A percentile compares a stretch with the other conserved stretches of the same genome.
These are phyloP conservation scores for Setipinna tenuifilis DNA, from an alignment of 2,797 vertebrate genomes.

Conservation along the genomic window DNA sequence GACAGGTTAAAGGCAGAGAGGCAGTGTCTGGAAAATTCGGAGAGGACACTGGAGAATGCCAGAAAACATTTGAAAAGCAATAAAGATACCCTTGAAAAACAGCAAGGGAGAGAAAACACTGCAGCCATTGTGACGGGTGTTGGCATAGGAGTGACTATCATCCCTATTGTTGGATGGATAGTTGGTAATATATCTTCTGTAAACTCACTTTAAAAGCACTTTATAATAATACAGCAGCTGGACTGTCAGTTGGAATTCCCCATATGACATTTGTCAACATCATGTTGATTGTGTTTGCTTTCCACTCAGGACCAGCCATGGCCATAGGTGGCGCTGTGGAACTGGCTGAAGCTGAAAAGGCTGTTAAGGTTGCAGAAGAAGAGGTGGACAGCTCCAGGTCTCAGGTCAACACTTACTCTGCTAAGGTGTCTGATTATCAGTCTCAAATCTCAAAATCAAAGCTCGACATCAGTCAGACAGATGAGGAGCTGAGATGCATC, in stretches of 20 bases:
- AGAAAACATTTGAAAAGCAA: neutral
- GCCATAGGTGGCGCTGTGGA: rapidly evolving
- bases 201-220: neutral
- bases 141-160: slow-evolving; percentile 23
- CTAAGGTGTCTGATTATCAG: slow-evolving; percentile 18
- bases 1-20: neutral
- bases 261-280: neutral
- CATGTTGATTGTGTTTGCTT: neutral
- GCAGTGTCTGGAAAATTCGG: neutral
- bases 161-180: slow-evolving; percentile 35
- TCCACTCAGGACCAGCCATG: slow-evolving; percentile 28
- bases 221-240: neutral
- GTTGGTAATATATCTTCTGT: slow-evolving; percentile 2
- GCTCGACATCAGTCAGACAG: neutral
- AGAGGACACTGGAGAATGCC: neutral
- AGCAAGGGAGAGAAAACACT: neutral
- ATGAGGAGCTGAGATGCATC: neutral
- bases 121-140: neutral
- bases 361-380: neutral
- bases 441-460: neutral
- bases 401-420: neutral
- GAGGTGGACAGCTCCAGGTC: neutral
- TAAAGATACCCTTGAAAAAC: neutral
- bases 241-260: neutral
- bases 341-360: neutral